Conservation (phyloP, 2,888 invertebrate species). For the Mongoloraphidia duomilia region DNA sequence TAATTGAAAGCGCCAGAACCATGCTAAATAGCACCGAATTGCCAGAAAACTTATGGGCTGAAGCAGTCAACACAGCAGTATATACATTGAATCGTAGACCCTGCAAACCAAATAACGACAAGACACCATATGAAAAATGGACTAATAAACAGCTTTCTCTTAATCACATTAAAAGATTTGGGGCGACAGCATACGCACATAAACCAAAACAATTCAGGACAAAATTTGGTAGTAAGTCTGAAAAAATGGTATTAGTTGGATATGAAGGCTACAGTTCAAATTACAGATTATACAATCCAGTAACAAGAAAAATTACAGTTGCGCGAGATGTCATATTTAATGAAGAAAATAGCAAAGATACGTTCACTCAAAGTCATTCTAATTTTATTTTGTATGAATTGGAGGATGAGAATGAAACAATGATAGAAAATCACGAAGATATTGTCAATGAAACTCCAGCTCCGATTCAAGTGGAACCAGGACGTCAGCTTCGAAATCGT, state of each 20-base stretch:
- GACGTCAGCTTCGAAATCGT: neutral
- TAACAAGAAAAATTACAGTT: neutral
- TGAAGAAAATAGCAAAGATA: neutral
- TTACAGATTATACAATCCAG: slow-evolving; percentile 6
- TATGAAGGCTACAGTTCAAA: slow-evolving; percentile 2
- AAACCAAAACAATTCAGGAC: slow-evolving; percentile 7
- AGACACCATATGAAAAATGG: slow-evolving; percentile 8
- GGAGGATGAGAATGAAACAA: neutral
- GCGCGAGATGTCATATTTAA: neutral
- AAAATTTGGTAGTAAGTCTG: slow-evolving; percentile 7
- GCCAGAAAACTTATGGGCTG: slow-evolving; percentile 21
- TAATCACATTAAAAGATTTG: slow-evolving; percentile 5
- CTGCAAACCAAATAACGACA: neutral
- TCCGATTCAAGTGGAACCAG: neutral
- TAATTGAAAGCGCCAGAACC: slow-evolving; percentile 21
- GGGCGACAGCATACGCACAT: slow-evolving; percentile 4
- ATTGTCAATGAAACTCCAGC: neutral
- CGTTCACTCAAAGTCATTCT: neutral
- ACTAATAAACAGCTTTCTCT: slow-evolving; percentile 5
- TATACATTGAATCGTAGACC: neutral
- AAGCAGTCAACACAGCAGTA: slow-evolving; percentile 18
- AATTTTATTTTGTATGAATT: neutral
- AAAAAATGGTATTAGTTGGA: slow-evolving; percentile 6
- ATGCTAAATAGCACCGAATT: slow-evolving; percentile 20
- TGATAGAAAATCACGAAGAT: neutral